Percentiles rank a stretch among this genome's conserved stretches.
These are phyloP conservation scores for Trididemnum miniatum DNA, from an alignment of 23 tunicate genomes.

Conservation along the genomic window DNA sequence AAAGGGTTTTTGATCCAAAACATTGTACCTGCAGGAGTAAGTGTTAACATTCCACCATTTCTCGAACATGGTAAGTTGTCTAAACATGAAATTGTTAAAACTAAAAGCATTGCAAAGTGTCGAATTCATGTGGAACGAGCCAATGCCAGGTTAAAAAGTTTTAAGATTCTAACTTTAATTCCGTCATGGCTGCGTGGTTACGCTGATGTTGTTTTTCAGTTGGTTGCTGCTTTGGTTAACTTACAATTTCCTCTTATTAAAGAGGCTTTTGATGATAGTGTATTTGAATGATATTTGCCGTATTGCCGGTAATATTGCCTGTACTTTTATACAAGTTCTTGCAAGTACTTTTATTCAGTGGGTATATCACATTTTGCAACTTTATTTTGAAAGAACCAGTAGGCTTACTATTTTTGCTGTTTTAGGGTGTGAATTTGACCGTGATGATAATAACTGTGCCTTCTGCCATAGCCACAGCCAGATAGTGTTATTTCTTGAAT, in stretches of 20 bases:
- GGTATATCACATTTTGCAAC: too few relatives aligned
- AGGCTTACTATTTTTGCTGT: too few relatives aligned
- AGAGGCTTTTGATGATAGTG: not conserved
- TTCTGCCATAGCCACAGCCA: too few relatives aligned
- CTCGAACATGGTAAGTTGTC: not conserved
- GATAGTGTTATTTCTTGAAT: too few relatives aligned
- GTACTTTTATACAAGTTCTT: too few relatives aligned
- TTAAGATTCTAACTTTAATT: not conserved
- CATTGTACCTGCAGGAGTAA: not conserved
- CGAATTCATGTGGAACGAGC: constrained; percentile 19
- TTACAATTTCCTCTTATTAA: not conserved
- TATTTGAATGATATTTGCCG: not conserved
- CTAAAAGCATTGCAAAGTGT: constrained; percentile 5
- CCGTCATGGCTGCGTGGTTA: not conserved
- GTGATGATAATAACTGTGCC: too few relatives aligned
- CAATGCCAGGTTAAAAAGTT: not conserved
- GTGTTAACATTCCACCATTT: not conserved
- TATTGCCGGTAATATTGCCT: too few relatives aligned
- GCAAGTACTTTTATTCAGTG: too few relatives aligned
- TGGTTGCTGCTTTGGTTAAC: not conserved
- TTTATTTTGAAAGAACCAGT: too few relatives aligned
- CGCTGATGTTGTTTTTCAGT: not conserved
- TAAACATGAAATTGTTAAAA: not conserved
- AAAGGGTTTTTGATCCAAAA: constrained; percentile 9
- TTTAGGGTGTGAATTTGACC: too few relatives aligned